These are phyloP conservation scores for Nematostella vectensis DNA, from an alignment of 92 coral and sea anemone species.

Conservation along the genomic window DNA sequence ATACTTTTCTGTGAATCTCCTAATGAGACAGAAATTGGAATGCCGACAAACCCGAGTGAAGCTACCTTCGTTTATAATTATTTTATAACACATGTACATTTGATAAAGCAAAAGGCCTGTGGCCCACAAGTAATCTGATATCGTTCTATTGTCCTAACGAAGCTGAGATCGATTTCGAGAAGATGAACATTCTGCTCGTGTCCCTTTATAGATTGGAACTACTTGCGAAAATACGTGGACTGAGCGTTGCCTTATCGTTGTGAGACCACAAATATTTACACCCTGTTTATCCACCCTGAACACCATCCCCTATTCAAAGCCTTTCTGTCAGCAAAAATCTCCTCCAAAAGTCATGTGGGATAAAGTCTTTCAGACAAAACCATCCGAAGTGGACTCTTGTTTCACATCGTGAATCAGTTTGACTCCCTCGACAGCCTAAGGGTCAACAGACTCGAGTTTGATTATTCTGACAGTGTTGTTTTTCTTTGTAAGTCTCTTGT, in stretches of 20 bases:
- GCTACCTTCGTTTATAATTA: too few species aligned
- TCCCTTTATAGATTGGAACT: too few species aligned
- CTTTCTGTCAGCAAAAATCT: conserved; percentile 9
- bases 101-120: background rate
- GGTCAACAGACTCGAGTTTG: too few species aligned
- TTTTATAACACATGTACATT: too few species aligned
- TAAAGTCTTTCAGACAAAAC: background rate
- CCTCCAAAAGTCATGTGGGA: conserved; percentile 9
- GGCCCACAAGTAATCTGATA: background rate
- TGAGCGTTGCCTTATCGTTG: conserved; percentile 28
- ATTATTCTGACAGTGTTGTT: conserved; percentile 13
- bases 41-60: too few species aligned
- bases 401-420: background rate
- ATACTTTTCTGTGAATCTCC: too few species aligned
- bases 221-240: background rate
- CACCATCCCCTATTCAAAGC: conserved; percentile 26
- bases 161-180: background rate
- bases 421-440: too few species aligned
- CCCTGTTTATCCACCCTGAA: conserved; percentile 36
- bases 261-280: conserved; percentile 62
- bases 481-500: conserved; percentile 2
- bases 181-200: background rate
- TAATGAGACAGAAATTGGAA: too few species aligned
- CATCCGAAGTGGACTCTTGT: too few species aligned
- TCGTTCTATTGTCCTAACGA: background rate